A percentile compares a stretch with the other conserved stretches of the same genome.
These are phyloP conservation scores for Poecilobothrus nobilitatus DNA, from an alignment of 2,888 invertebrate species.

Conservation along the genomic window DNA sequence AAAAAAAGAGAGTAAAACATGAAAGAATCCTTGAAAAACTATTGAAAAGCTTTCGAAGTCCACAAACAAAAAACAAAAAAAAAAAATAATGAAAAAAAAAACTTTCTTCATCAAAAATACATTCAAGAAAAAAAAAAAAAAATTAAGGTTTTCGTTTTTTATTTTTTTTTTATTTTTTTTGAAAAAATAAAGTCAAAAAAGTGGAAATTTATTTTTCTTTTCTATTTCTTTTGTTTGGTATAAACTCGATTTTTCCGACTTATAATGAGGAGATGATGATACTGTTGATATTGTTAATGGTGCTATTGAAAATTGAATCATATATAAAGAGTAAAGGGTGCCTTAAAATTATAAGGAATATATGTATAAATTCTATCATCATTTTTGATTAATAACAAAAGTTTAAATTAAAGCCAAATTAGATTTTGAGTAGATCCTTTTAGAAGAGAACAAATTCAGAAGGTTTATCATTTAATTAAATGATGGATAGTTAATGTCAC, in stretches of 20 bases:
- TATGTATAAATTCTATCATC: too few species aligned
- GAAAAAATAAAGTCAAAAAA: neutral
- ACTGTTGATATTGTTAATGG: neutral
- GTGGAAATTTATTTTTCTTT: neutral
- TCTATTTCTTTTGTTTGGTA: neutral
- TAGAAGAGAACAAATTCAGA: too few species aligned
- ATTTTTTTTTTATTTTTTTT: neutral
- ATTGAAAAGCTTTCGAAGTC: slow-evolving; percentile 2
- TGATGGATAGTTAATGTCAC: too few species aligned
- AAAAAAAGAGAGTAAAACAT: neutral
- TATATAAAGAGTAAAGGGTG: too few species aligned
- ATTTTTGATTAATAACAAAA: too few species aligned
- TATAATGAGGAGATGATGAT: neutral
- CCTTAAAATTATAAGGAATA: too few species aligned
- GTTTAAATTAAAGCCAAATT: too few species aligned
- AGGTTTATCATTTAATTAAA: too few species aligned
- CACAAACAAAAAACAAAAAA: too few species aligned
- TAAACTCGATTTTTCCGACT: neutral
- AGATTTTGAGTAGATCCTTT: too few species aligned
- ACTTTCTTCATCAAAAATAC: too few species aligned
- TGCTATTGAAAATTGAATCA: too few species aligned
- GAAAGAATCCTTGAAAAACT: neutral
- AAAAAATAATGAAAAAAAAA: neutral
- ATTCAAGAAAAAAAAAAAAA: neutral
- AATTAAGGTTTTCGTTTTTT: neutral